Evolutionary conservation across 2,797 vertebrate genomes (phyloP).

Genomic region (Menidia menidia): DNA sequence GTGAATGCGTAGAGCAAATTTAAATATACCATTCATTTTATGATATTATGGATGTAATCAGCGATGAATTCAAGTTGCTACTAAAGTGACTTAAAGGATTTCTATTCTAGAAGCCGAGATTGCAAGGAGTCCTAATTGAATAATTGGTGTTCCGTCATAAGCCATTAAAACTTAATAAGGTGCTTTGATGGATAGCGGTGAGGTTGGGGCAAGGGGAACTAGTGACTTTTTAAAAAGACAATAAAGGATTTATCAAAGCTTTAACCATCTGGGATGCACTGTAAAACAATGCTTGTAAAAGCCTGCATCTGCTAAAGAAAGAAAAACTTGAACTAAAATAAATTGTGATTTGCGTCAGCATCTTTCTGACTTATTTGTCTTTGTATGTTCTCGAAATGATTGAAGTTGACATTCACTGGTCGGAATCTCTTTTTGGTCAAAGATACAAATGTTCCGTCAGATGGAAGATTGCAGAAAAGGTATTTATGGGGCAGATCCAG

Average conservation of each 20-base stretch:
- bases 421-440: background rate
- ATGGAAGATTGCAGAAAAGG: background rate
- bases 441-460: background rate
- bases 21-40: too few relatives aligned
- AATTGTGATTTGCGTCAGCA: conserved; percentile 17
- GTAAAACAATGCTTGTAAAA: conserved; percentile 27
- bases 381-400: conserved; percentile 8
- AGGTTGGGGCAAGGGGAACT: background rate
- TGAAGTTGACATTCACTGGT: conserved; percentile 4
- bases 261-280: conserved; percentile 37
- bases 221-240: conserved; percentile 35
- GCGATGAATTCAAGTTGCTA: too few relatives aligned
- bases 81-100: too few relatives aligned
- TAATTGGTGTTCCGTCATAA: conserved; percentile 15
- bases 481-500: conserved; percentile 22
- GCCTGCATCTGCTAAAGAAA: conserved; percentile 32
- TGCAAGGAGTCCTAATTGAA: conserved; percentile 1
- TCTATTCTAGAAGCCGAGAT: too few relatives aligned
- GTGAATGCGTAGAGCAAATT: background rate
- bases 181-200: conserved; percentile 12
- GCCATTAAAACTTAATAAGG: conserved; percentile 6
- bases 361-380: conserved; percentile 17
- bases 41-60: too few relatives aligned
- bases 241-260: conserved; percentile 31
- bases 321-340: conserved; percentile 19